A percentile compares a stretch with the other conserved stretches of the same genome.
Conservation (phyloP, 2,888 invertebrate genomes). For the Drosophila tanythrix region DNA sequence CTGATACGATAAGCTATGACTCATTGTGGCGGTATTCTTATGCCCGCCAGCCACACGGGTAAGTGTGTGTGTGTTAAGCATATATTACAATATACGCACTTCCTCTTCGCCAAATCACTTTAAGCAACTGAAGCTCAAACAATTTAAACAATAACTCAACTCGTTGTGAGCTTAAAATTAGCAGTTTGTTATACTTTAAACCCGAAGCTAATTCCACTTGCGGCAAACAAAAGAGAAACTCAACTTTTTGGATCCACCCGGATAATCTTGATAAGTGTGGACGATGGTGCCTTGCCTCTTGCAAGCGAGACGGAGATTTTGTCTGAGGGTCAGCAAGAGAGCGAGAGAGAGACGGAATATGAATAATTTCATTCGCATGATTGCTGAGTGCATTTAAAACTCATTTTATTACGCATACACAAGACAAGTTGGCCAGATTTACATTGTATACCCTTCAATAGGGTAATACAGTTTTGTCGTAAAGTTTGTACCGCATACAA, state of each 20-base stretch:
- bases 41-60: neutral
- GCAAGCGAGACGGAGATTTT: neutral
- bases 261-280: neutral
- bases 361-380: neutral
- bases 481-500: neutral
- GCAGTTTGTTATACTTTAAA: neutral
- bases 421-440: neutral
- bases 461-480: neutral
- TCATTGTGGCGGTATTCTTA: neutral
- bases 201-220: neutral
- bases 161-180: constrained; percentile 1
- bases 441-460: neutral
- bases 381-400: neutral
- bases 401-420: neutral
- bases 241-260: neutral
- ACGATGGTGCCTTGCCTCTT: neutral
- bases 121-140: neutral
- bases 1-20: neutral
- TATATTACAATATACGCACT: neutral
- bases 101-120: neutral
- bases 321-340: neutral
- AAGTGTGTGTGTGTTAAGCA: neutral
- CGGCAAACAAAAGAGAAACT: neutral
- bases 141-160: neutral
- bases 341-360: neutral